Evolutionary conservation across 53 echinoderm and acorn worm genomes (phyloP), one percentile per base, ranked within the genome.

Genomic region (Paelopatides confundens): DNA sequence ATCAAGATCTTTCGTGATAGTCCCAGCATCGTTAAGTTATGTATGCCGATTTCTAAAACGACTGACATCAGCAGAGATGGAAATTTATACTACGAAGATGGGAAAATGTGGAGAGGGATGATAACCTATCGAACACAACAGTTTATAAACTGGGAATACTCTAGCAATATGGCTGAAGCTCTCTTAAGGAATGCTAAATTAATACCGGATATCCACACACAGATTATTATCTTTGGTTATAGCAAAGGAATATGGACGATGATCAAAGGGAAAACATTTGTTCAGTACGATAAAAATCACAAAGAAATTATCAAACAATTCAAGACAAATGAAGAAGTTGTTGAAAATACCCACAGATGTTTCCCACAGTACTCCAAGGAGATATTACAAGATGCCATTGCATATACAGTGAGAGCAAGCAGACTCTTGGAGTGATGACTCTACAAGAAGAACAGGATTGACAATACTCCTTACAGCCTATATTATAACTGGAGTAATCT

Each of bases 291-390:
- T 33, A 36, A 23, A 8, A 31, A 31, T 8, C 26, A 50, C 24
- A 46, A 28, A 24, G 47, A 46, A 29, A 51, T 28, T 2, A 77
- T 2, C 3, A 51, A 0, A 2, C 21, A 46, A 31, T 47, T 77
- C 23, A 51, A 14, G 9, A 49, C 46, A 1, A 3, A 28, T 51
- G 30, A 9, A 13, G 77, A 50, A 4, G 49, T 77, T 4, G 7
- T 77, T 31, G 50, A 77, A 14, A 28, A 10, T 31, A 8, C 29
- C 24, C 5, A 46, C 13, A 27, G 23, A 3, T 40, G 38, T 30
- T 77, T 77, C 31, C 77, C 77, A 13, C 77, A 77, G 28, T 77
- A 77, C 27, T 48, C 77, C 24, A 27, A 5, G 24, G 77, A 49
- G 8, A 10, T 14, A 3, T 15, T 77, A 50, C 38, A 43, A 35